Evolutionary conservation across 2,797 vertebrate species (phyloP), one percentile per base, ranked within the genome.

Genomic region (Oreochromis mossambicus): DNA sequence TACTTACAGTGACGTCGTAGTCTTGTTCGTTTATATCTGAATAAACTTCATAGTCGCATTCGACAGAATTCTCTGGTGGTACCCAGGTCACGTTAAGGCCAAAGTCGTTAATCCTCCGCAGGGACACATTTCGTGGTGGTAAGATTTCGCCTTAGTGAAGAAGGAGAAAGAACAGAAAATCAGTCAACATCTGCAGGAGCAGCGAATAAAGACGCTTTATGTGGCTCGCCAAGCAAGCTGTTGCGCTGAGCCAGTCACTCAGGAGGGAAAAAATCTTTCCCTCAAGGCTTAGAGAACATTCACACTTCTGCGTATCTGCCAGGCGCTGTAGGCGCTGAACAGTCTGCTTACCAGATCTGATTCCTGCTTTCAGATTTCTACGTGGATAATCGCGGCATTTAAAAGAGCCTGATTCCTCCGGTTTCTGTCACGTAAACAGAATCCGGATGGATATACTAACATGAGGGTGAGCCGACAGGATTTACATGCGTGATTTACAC

Each of bases 11-110:
- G 24, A 24, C 3, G 3, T 24, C 24, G 3, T 24, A 3, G 24
- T 24, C 3, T 24, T 24, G 24, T 24, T 24, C 3, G 24, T 24
- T 24, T 24, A 3, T 24, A 24, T 24, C 24, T 24, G 24, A 24
- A 24, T 24, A 24, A 24, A 24, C 24, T 24, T 0, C 0, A 76
- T 86, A 86, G 0, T 0, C 0, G 58, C 88, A 92, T 12, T 0
- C 1, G 1, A 5, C 24, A 48, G 19, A 9, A 17, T 46, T 5
- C 4, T 2, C 34, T 1, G 82, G 77, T 4, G 83, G 83, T 2
- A 1, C 1, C 94, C 92, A 92, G 21, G 54, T 63, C 8, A 91
- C 1, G 0, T 1, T 0, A 1, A 13, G 4, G 0, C 1, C 0
- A 6, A 90, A 91, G 2, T 78, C 89, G 15, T 1, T 0, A 0